Evolutionary conservation across 2,888 invertebrate species (phyloP).

Genomic region (Mactromeris polynyma): DNA sequence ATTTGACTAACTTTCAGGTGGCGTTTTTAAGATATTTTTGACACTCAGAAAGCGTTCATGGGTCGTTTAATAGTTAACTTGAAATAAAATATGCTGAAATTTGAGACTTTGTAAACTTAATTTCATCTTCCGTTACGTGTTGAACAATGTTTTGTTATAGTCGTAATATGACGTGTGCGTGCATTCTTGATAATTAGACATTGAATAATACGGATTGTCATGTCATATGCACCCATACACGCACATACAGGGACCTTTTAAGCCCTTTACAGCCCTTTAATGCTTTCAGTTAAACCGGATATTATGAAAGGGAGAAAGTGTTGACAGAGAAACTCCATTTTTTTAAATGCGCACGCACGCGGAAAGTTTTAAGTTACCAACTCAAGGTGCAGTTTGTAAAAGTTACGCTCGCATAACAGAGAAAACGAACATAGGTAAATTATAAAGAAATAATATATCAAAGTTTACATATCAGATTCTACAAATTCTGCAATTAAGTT

Average conservation of each 20-base stretch:
- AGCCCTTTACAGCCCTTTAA: background rate
- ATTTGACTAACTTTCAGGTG: too few relatives aligned
- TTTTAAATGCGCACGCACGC: background rate
- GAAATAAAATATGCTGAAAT: background rate
- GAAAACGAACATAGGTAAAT: background rate
- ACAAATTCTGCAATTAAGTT: background rate
- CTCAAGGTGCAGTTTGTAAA: background rate
- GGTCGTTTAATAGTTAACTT: background rate
- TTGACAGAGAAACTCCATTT: slow-evolving; percentile 16
- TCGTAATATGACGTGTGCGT: background rate
- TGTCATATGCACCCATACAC: slow-evolving; percentile 11
- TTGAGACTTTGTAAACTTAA: background rate
- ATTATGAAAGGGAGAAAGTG: slow-evolving; percentile 16
- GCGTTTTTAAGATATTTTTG: background rate
- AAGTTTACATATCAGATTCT: background rate
- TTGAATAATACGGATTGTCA: slow-evolving; percentile 13
- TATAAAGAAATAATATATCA: slow-evolving; percentile 5
- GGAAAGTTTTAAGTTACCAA: background rate
- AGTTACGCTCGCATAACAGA: background rate
- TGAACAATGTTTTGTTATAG: background rate
- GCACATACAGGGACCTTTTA: background rate
- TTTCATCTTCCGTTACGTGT: background rate
- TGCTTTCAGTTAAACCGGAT: slow-evolving; percentile 2
- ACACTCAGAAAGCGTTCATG: background rate
- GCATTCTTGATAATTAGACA: slow-evolving; percentile 1